Evolutionary conservation across 2,113 vertebrate genomes (phyloP).

Genomic region (Gorsachius goisagi): DNA sequence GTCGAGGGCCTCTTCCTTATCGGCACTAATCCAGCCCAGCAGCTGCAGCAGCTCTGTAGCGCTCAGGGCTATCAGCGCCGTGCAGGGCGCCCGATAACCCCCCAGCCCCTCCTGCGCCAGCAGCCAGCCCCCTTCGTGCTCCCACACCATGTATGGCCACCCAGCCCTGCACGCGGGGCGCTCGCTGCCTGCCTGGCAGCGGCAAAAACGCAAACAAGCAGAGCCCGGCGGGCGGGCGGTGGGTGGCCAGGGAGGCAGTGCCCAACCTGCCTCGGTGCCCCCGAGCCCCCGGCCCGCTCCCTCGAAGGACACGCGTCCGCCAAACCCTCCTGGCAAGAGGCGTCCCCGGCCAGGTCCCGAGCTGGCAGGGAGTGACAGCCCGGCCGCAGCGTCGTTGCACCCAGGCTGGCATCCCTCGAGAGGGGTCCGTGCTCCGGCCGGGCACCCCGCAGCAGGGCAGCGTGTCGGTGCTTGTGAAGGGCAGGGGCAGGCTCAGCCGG

Average conservation of each 20-base stretch:
- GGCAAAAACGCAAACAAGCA: fast-evolving
- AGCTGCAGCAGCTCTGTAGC: background rate
- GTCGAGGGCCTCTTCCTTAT: conserved; percentile 42
- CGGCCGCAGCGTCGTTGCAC: fast-evolving
- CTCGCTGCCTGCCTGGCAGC: background rate
- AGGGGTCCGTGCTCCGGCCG: fast-evolving
- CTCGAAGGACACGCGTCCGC: fast-evolving
- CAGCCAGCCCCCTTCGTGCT: background rate
- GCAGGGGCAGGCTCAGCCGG: background rate
- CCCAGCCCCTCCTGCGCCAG: background rate
- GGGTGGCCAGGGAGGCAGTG: fast-evolving
- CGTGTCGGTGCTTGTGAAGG: fast-evolving
- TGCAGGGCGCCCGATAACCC: background rate
- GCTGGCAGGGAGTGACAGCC: background rate
- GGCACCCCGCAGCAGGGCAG: background rate
- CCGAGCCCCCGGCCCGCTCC: background rate
- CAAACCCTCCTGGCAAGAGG: background rate
- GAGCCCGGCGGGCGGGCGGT: background rate
- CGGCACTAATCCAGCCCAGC: conserved; percentile 1
- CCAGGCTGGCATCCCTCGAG: background rate
- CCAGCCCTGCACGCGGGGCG: fast-evolving
- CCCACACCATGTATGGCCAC: conserved; percentile 33
- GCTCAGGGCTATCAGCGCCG: background rate
- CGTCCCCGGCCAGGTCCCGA: background rate
- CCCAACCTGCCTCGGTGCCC: background rate